Evolutionary conservation across 92 coral and sea anemone genomes (phyloP).

Genomic region (Desmophyllum pertusum): DNA sequence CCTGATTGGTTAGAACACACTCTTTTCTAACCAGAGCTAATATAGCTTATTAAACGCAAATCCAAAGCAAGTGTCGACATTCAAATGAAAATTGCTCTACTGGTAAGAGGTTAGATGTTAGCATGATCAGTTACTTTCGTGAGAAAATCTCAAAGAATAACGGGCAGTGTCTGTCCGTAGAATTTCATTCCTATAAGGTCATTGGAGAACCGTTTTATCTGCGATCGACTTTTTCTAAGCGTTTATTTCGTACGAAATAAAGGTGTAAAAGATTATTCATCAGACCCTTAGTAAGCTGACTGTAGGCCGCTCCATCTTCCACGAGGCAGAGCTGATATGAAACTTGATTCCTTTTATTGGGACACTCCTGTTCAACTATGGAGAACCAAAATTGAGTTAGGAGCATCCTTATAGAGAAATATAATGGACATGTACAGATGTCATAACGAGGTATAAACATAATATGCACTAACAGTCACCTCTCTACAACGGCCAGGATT

Average conservation of each 20-base stretch:
- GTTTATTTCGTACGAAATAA: neutral
- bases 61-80: too few relatives aligned
- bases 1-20: too few relatives aligned
- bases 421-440: too few relatives aligned
- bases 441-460: too few relatives aligned
- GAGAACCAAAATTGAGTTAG: neutral
- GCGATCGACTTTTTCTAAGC: too few relatives aligned
- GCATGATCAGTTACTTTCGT: too few relatives aligned
- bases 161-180: neutral
- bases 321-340: conserved; percentile 28
- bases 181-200: neutral
- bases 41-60: too few relatives aligned
- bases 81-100: too few relatives aligned
- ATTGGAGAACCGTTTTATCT: neutral
- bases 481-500: too few relatives aligned
- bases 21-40: too few relatives aligned
- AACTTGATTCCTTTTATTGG: conserved; percentile 36
- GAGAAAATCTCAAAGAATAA: neutral
- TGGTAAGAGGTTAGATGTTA: too few relatives aligned
- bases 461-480: too few relatives aligned
- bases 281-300: conserved; percentile 14
- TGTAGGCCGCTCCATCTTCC: conserved; percentile 43
- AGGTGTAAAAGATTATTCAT: neutral
- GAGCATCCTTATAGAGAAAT: neutral
- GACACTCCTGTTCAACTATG: conserved; percentile 28